These are phyloP conservation scores for rat (Rattus norvegicus) DNA, from an alignment of 2,113 vertebrate genomes.

Conservation along the genomic window DNA sequence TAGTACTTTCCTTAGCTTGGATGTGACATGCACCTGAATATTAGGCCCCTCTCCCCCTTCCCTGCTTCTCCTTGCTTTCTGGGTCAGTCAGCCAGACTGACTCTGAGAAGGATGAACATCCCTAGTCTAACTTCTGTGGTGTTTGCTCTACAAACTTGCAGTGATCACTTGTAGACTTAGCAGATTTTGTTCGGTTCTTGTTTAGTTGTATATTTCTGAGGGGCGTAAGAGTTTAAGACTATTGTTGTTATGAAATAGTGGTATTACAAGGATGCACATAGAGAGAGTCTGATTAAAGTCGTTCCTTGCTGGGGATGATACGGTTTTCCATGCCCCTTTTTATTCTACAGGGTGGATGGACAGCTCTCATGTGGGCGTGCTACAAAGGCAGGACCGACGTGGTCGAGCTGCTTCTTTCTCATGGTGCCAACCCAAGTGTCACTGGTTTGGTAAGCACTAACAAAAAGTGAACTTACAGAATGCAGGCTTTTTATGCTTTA, in stretches of 20 bases:
- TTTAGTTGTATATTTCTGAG: not conserved
- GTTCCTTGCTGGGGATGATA: not conserved
- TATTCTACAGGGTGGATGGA: slow-evolving; percentile 95
- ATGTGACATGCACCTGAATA: not conserved
- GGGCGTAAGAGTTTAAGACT: not conserved
- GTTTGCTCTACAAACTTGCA: not conserved
- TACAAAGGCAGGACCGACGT: slow-evolving; percentile 96
- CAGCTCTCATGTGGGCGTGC: slow-evolving; percentile 97
- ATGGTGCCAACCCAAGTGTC: slow-evolving; percentile 96
- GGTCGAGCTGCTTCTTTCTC: slow-evolving; percentile 92
- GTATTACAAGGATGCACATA: not conserved
- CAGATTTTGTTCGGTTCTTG: not conserved
- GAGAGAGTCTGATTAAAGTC: not conserved
- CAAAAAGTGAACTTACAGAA: not conserved
- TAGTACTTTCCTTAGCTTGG: not conserved
- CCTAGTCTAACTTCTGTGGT: not conserved
- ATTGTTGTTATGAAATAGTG: not conserved
- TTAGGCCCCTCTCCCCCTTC: not conserved
- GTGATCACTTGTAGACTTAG: not conserved
- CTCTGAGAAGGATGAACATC: not conserved
- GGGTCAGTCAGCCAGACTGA: not conserved
- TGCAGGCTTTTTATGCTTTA: not conserved
- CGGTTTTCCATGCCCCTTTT: not conserved
- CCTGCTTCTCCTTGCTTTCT: not conserved
- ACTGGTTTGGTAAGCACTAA: slow-evolving; percentile 94